These are phyloP conservation scores for Tachyglossus aculeatus DNA, from an alignment of 2,797 vertebrate genomes.

Conservation along the genomic window DNA sequence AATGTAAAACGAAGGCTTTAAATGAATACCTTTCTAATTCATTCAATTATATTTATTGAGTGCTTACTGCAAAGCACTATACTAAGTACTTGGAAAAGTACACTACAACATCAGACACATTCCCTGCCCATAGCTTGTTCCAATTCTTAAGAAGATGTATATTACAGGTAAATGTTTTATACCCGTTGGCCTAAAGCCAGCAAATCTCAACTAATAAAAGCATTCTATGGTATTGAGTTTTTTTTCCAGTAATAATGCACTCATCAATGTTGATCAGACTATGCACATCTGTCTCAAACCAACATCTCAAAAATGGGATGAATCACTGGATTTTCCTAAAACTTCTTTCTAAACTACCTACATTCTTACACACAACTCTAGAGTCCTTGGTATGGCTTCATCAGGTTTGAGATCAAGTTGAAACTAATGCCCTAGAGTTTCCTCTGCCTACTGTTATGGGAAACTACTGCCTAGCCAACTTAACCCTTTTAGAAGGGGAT, in stretches of 20 bases:
- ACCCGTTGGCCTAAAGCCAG: constrained; percentile 43
- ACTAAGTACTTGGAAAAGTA: too few species aligned
- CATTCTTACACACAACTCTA: fast-evolving
- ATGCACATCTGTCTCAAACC: neutral
- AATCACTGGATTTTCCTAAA: constrained; percentile 4
- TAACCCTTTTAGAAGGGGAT: too few species aligned
- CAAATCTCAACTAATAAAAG: constrained; percentile 48
- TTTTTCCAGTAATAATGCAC: constrained; percentile 40
- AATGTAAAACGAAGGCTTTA: constrained; percentile 21
- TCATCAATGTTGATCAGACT: constrained; percentile 23
- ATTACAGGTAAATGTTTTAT: constrained; percentile 56
- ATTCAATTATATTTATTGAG: too few species aligned
- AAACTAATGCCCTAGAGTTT: too few species aligned
- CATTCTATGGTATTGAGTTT: constrained; percentile 38
- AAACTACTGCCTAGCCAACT: too few species aligned
- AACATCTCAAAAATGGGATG: neutral
- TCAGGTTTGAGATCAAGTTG: too few species aligned
- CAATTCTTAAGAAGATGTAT: constrained; percentile 61
- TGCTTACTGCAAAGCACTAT: too few species aligned
- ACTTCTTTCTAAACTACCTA: constrained; percentile 1
- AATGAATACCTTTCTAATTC: constrained; percentile 47
- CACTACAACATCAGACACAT: too few species aligned
- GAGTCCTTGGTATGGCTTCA: too few species aligned
- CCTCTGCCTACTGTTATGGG: too few species aligned
- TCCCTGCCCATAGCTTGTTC: too few species aligned